Conservation (phyloP, 2,113 vertebrate genomes). For the Cryptomyrus ogoouensis region DNA sequence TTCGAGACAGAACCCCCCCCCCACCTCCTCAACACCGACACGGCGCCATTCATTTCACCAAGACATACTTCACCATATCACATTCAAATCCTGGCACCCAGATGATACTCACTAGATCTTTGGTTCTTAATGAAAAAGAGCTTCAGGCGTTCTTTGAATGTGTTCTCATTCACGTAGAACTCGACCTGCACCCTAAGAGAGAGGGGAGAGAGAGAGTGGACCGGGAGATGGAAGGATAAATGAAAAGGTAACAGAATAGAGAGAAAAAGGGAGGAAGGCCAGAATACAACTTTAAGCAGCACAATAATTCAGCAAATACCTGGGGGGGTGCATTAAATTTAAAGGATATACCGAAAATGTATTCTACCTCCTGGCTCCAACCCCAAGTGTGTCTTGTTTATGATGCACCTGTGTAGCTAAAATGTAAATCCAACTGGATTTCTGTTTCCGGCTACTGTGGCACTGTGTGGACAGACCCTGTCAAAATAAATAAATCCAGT, state of each 20-base stretch:
- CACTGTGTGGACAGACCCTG: not conserved
- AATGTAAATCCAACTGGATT: not conserved
- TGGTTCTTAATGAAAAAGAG: conserved; percentile 84
- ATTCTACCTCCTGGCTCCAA: conserved; percentile 16
- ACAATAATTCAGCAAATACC: conserved; percentile 44
- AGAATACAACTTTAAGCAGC: conserved; percentile 41
- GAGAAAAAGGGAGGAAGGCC: not conserved
- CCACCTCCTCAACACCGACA: not conserved
- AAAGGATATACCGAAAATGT: conserved; percentile 57
- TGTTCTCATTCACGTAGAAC: conserved; percentile 79
- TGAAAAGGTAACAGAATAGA: not conserved
- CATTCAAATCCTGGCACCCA: not conserved
- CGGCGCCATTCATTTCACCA: not conserved
- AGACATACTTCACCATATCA: not conserved
- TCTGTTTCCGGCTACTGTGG: not conserved
- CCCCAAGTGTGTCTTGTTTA: not conserved
- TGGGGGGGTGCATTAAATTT: conserved; percentile 36
- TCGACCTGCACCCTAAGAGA: conserved; percentile 69
- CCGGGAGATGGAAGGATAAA: conserved; percentile 6
- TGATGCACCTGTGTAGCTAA: not conserved
- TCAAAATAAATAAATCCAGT: not conserved
- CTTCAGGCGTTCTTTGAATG: conserved; percentile 76
- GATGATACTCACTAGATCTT: conserved; percentile 71
- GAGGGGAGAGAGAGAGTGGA: conserved; percentile 8
- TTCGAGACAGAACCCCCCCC: not conserved